phyloP scores from a whole-genome alignment of 2,797 vertebrate species.

The Pyrocephalus nanus region DNA sequence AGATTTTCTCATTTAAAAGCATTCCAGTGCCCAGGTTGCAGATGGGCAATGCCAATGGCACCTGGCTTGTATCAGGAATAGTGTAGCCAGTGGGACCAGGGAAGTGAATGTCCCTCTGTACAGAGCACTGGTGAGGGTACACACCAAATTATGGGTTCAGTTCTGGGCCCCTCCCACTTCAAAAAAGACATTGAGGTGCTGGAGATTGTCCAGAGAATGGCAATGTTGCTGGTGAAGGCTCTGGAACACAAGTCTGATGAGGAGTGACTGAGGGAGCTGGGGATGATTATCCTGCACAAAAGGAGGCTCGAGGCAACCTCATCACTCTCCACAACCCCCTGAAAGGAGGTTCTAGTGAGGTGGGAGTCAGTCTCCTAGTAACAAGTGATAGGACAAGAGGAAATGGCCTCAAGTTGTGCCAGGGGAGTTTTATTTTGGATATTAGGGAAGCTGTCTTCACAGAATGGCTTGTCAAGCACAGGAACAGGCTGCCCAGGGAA shows the following conservation, averaged over 20 bases:
- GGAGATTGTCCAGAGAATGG: too few species aligned
- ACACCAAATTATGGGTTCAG: not conserved
- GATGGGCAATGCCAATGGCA: not conserved
- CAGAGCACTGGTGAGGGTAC: fast-evolving
- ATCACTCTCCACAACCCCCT: not conserved
- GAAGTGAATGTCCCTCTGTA: not conserved
- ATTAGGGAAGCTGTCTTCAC: not conserved
- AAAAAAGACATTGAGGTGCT: not conserved
- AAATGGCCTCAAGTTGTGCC: fast-evolving
- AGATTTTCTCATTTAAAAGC: not conserved
- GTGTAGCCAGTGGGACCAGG: not conserved
- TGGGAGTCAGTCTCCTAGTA: fast-evolving
- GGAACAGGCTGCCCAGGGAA: not conserved
- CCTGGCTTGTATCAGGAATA: not conserved
- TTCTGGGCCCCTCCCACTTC: too few species aligned
- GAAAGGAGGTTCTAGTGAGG: not conserved
- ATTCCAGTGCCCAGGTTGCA: not conserved
- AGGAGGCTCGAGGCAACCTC: not conserved
- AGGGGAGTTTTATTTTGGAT: not conserved
- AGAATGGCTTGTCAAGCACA: not conserved
- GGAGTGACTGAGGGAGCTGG: not conserved
- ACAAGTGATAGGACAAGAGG: not conserved
- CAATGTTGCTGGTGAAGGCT: not conserved
- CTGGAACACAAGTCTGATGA: not conserved
- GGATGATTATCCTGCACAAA: not conserved